Conservation (phyloP, 1,140 invertebrate genomes). For the Tachypleus tridentatus region DNA sequence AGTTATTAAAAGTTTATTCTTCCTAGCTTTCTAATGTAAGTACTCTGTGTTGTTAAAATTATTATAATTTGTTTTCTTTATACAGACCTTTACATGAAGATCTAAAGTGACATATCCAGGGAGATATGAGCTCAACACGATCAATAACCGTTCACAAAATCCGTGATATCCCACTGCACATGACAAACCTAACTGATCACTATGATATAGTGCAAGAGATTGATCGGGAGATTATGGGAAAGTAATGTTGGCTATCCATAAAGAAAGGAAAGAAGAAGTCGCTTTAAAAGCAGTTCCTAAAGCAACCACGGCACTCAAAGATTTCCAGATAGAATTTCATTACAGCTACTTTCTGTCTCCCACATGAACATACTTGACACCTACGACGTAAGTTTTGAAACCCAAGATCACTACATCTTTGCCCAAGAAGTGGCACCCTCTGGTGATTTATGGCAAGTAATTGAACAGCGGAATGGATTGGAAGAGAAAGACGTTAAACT, state of each 20-base stretch:
- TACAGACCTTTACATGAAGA: too few species aligned
- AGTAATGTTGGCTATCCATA: slow-evolving; percentile 71
- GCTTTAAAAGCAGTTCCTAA: slow-evolving; percentile 37
- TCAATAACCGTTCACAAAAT: slow-evolving; percentile 25
- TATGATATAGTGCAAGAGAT: slow-evolving; percentile 84
- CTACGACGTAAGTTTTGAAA: slow-evolving; percentile 68
- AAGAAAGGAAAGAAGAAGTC: slow-evolving; percentile 62
- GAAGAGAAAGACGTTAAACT: slow-evolving; percentile 35
- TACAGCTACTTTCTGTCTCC: slow-evolving; percentile 45
- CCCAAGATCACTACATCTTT: slow-evolving; percentile 25
- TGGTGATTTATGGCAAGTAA: slow-evolving; percentile 50
- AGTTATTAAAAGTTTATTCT: too few species aligned
- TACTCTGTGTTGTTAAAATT: too few species aligned
- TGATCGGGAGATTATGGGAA: slow-evolving; percentile 88
- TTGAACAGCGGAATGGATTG: slow-evolving; percentile 28
- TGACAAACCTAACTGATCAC: slow-evolving; percentile 66
- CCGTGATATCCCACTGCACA: slow-evolving; percentile 22
- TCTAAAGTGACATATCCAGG: not conserved
- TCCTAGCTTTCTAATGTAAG: too few species aligned
- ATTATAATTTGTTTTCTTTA: too few species aligned
- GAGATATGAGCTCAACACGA: slow-evolving; percentile 10
- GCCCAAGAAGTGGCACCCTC: slow-evolving; percentile 80
- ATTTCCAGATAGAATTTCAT: slow-evolving; percentile 46
- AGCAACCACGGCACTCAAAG: slow-evolving; percentile 32
- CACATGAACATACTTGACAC: slow-evolving; percentile 50